Conservation (phyloP, 1,140 invertebrate species). For the Pseudomyrmex gracilis region DNA sequence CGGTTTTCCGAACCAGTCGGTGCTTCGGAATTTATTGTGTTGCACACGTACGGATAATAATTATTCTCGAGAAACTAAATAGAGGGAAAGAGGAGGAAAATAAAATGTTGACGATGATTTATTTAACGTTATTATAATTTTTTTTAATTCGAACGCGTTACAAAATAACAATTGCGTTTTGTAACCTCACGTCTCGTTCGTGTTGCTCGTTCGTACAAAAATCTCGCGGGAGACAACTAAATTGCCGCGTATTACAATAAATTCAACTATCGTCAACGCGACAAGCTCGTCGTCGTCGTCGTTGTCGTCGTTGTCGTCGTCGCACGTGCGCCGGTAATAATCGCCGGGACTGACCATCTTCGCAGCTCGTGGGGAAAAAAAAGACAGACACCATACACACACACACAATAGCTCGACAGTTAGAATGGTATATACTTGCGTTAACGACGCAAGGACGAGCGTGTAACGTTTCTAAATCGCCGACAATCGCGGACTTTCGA, state of each 20-base stretch:
- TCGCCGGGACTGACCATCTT: conserved; percentile 37
- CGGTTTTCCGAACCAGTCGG: conserved; percentile 35
- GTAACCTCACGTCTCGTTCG: neutral
- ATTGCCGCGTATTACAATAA: conserved; percentile 25
- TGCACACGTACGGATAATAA: too few species aligned
- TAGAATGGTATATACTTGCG: conserved; percentile 44
- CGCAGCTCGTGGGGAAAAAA: neutral
- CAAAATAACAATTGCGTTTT: neutral
- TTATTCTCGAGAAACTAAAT: neutral
- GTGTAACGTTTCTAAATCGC: conserved; percentile 55
- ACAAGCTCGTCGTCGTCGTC: conserved; percentile 11
- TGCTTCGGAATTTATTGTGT: neutral
- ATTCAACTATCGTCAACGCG: neutral
- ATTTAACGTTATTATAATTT: neutral
- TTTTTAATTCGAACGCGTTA: conserved; percentile 4
- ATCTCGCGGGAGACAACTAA: neutral
- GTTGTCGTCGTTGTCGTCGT: neutral
- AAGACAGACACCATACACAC: neutral
- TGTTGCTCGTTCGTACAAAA: neutral
- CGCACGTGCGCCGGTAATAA: conserved; percentile 49
- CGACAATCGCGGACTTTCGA: conserved; percentile 21
- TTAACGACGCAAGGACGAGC: conserved; percentile 38
- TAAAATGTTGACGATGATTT: neutral
- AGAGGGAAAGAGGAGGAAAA: too few species aligned
- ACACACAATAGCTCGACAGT: conserved; percentile 37